These are phyloP conservation scores for Centropyge bicolor DNA, from an alignment of 2,797 vertebrate genomes.

Conservation along the genomic window DNA sequence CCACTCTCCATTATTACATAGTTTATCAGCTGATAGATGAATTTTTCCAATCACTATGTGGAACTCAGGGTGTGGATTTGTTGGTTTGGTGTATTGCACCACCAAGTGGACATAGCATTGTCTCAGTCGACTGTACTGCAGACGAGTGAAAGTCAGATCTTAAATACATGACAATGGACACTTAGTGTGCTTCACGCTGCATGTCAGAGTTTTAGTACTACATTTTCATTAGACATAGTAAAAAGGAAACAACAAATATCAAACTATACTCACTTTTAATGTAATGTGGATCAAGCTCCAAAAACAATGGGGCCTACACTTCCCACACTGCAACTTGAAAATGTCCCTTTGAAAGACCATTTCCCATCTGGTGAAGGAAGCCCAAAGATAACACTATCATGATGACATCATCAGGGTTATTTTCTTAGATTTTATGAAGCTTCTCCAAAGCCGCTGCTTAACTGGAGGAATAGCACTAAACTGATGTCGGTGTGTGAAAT, in stretches of 20 bases:
- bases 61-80: not conserved
- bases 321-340: not conserved
- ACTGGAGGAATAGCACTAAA: not conserved
- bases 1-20: rapidly evolving
- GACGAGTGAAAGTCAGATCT: not conserved
- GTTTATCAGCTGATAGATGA: not conserved
- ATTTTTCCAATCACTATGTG: not conserved
- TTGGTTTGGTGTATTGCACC: conserved; percentile 29
- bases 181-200: not conserved
- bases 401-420: not conserved
- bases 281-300: not conserved
- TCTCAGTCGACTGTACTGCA: not conserved
- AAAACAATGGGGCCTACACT: not conserved
- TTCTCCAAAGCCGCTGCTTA: not conserved
- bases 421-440: not conserved
- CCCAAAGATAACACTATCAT: rapidly evolving
- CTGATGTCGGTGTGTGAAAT: not conserved
- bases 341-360: not conserved
- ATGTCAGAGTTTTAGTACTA: too few species aligned
- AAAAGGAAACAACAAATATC: not conserved
- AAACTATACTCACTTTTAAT: not conserved
- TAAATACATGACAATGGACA: not conserved
- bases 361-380: too few species aligned
- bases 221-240: not conserved
- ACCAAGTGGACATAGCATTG: conserved; percentile 37